Percentiles rank a stretch among this genome's conserved stretches.
phyloP scores from a whole-genome alignment of 2,888 invertebrate species.

The Xylocampa areola region DNA sequence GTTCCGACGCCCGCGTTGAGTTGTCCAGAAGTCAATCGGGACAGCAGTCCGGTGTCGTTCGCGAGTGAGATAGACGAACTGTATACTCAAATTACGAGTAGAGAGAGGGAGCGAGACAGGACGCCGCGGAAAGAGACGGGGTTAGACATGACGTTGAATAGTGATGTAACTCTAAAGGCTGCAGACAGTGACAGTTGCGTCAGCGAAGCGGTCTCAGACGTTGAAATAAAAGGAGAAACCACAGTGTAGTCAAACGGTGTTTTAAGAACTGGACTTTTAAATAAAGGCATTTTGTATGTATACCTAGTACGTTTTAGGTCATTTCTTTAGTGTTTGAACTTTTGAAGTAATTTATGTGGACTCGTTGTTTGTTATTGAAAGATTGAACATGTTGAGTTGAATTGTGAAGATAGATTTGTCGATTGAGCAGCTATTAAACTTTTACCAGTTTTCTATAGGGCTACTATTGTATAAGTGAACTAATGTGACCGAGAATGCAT shows the following conservation, averaged over 20 bases:
- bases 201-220: slow-evolving; percentile 83
- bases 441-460: slow-evolving; percentile 21
- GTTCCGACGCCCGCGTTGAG: slow-evolving; percentile 83
- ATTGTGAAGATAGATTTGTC: slow-evolving; percentile 18
- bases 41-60: slow-evolving; percentile 83
- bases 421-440: slow-evolving; percentile 33
- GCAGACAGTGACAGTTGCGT: slow-evolving; percentile 86
- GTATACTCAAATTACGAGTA: slow-evolving; percentile 91
- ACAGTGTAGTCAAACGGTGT: slow-evolving; percentile 73
- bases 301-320: slow-evolving; percentile 43
- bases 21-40: slow-evolving; percentile 84
- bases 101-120: slow-evolving; percentile 79
- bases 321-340: slow-evolving; percentile 35
- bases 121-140: slow-evolving; percentile 72
- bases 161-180: slow-evolving; percentile 84
- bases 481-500: slow-evolving; percentile 19
- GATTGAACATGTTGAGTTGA: slow-evolving; percentile 33
- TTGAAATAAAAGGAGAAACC: slow-evolving; percentile 80
- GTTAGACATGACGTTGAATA: slow-evolving; percentile 80
- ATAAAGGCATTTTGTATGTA: slow-evolving; percentile 49
- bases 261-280: slow-evolving; percentile 32
- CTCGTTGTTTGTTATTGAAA: slow-evolving; percentile 47
- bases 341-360: slow-evolving; percentile 34
- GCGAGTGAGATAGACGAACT: slow-evolving; percentile 91
- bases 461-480: slow-evolving; percentile 10